Conservation (phyloP, 2,113 vertebrate genomes). For the Notiomystis cincta region DNA sequence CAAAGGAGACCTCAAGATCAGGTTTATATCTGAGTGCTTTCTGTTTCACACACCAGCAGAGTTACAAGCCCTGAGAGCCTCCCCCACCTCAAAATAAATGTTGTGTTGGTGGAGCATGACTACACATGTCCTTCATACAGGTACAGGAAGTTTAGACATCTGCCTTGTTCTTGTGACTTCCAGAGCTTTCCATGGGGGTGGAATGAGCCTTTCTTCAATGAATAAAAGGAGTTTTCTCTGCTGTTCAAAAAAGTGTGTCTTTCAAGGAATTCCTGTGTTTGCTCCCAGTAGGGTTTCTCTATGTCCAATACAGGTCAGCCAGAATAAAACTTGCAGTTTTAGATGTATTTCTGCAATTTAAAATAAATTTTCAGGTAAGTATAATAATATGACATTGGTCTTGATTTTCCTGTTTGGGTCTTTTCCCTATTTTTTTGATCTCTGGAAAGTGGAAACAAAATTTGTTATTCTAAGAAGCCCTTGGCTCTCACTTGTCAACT, state of each 20-base stretch:
- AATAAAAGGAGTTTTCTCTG: neutral
- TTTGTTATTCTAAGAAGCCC: neutral
- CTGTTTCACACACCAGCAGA: neutral
- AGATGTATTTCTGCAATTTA: neutral
- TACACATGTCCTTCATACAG: accelerated
- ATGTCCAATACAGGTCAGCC: neutral
- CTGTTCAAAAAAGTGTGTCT: neutral
- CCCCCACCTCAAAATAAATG: neutral
- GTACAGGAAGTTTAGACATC: neutral
- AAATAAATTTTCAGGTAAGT: neutral
- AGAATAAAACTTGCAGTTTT: neutral
- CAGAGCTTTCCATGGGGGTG: neutral
- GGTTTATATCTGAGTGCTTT: neutral
- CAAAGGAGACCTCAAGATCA: neutral
- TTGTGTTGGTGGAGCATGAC: neutral
- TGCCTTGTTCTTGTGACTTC: neutral
- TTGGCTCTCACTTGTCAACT: neutral
- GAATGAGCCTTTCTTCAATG: neutral
- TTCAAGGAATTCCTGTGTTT: neutral
- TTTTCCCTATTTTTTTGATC: neutral
- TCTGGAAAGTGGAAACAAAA: neutral
- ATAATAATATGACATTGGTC: neutral
- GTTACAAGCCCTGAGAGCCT: neutral
- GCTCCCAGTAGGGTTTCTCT: neutral
- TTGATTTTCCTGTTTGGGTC: neutral